Evolutionary conservation across 1,140 invertebrate genomes (phyloP), one percentile per base, ranked within the genome.

Genomic region (Bombus consobrinus): DNA sequence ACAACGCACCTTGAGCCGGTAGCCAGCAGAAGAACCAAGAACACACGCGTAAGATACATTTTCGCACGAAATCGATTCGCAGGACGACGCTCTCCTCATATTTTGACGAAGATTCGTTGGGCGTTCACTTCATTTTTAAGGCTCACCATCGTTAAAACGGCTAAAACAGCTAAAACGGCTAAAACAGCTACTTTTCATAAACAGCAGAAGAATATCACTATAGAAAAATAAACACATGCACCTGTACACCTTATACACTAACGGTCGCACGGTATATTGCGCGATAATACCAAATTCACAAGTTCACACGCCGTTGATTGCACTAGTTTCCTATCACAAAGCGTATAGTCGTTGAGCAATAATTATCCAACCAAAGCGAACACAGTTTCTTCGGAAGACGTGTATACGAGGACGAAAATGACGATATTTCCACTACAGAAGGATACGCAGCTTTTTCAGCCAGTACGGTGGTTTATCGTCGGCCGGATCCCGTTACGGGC

Each of bases 31-130:
- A 94, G 88, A 37, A 94, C 78, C 79, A 95, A 86, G 81, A 95
- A 90, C 69, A 91, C 85, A 76, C 84, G 92, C 89, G 92, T 93
- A 83, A 93, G 86, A 94, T 92, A 89, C 94, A 94, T 95, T 91
- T 92, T 94, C 77, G 87, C 87, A 87, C 57, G 85, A 88, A 89
- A 91, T 94, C 87, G 88, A 83, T 92, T 90, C 90, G 90, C 88
- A 89, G 71, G 87, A 88, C 68, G 92, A 91, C 88, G 87, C 94
- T 94, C 90, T 95, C 94, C 94, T 94, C 95, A 95, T 95, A 95
- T 95, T 95, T 95, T 89, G 87, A 87, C 83, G 77, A 90, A 87
- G 72, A 73, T 87, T 39, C 82, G 73, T 43, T 76, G 87, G 73
- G 34, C 28, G 77, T 87, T 91, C 77, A 89, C 90, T 86, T 88